phyloP scores from a whole-genome alignment of 2,888 invertebrate genomes.

The Nemotelus nigrinus region DNA sequence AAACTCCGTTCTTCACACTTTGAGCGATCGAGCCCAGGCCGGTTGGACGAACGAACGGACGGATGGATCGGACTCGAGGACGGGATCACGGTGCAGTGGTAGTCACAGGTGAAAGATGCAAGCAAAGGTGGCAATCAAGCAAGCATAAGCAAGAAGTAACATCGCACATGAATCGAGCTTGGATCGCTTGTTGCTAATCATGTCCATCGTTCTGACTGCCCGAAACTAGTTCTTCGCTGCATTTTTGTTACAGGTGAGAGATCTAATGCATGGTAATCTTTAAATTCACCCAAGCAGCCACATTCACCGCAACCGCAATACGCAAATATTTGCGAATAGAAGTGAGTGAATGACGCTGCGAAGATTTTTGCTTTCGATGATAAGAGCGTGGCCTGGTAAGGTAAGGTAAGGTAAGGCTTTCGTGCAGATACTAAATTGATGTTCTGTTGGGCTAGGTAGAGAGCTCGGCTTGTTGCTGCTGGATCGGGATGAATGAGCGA shows the following conservation, averaged over 20 bases:
- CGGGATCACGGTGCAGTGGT: neutral
- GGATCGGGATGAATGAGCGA: too few species aligned
- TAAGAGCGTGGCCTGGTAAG: too few species aligned
- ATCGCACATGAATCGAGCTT: conserved; percentile 1
- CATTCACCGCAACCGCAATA: neutral
- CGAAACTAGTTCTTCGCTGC: conserved; percentile 28
- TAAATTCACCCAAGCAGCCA: conserved; percentile 14
- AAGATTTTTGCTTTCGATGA: conserved; percentile 27
- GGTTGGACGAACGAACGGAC: neutral
- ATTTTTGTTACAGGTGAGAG: conserved; percentile 19
- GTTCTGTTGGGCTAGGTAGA: too few species aligned
- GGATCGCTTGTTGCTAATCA: conserved; percentile 5
- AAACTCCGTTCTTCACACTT: conserved; percentile 16
- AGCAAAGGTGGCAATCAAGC: conserved; percentile 32
- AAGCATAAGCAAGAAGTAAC: neutral
- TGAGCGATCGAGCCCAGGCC: neutral
- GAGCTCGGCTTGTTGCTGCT: too few species aligned
- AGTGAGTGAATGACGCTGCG: neutral
- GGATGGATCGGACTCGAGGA: too few species aligned
- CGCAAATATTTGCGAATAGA: neutral
- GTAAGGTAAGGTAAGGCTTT: too few species aligned
- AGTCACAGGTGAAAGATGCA: conserved; percentile 40
- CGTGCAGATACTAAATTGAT: too few species aligned
- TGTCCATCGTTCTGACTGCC: conserved; percentile 28
- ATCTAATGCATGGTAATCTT: conserved; percentile 38